Conservation (phyloP, 2,797 vertebrate genomes). For the Champsocephalus gunnari region DNA sequence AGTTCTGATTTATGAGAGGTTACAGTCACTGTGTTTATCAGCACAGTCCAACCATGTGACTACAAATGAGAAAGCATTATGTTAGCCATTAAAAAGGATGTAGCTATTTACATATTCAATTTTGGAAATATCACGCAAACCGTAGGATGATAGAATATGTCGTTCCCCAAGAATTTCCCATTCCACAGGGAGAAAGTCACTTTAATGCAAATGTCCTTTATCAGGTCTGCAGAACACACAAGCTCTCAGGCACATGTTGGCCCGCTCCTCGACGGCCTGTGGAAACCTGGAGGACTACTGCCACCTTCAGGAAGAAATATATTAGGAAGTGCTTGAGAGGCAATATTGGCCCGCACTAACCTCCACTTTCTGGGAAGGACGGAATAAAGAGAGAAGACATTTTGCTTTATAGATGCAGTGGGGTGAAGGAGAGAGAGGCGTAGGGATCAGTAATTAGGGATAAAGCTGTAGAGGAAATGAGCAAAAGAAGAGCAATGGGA, state of each 20-base stretch:
- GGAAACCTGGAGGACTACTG: slow-evolving; percentile 77
- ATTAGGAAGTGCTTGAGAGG: slow-evolving; percentile 20
- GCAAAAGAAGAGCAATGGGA: slow-evolving; percentile 10
- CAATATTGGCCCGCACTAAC: slow-evolving; percentile 14
- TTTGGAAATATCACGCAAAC: slow-evolving; percentile 79
- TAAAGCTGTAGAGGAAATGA: slow-evolving; percentile 19
- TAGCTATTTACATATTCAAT: slow-evolving; percentile 84
- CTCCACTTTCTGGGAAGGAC: slow-evolving; percentile 19
- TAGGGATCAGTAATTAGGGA: slow-evolving; percentile 22
- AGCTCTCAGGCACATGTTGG: slow-evolving; percentile 50
- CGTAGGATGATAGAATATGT: slow-evolving; percentile 74
- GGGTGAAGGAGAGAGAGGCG: slow-evolving; percentile 4
- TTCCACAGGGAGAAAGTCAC: slow-evolving; percentile 68
- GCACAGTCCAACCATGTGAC: slow-evolving; percentile 60
- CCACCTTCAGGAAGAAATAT: slow-evolving; percentile 77
- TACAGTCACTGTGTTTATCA: slow-evolving; percentile 57
- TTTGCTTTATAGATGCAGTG: slow-evolving; percentile 12
- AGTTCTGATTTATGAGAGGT: slow-evolving; percentile 58
- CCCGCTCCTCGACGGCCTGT: slow-evolving; percentile 37
- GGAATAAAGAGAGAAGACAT: slow-evolving; percentile 27
- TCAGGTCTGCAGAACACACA: slow-evolving; percentile 75
- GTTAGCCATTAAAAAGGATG: slow-evolving; percentile 76
- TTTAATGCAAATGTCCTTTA: slow-evolving; percentile 83
- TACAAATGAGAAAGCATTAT: slow-evolving; percentile 75
- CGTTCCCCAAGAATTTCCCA: slow-evolving; percentile 67